Evolutionary conservation across 2,888 invertebrate genomes (phyloP), one percentile per base, ranked within the genome.

Genomic region (Molanna angustata): DNA sequence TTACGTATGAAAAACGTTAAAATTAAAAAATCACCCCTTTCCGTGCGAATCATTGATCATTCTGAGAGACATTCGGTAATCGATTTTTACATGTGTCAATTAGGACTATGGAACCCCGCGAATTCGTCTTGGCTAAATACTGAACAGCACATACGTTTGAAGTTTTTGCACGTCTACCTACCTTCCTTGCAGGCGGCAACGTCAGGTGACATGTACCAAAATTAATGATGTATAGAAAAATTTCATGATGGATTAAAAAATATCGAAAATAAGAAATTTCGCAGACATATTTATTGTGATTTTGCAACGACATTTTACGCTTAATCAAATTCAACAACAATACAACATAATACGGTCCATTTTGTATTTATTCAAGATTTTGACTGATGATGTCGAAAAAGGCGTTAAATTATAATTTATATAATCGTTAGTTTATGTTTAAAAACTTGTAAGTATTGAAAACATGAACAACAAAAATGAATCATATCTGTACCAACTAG

Each of bases 221-320:
- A 51, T 51, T 51, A 45, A 51, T 51, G 51, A 51, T 45, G 18
- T 19, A 33, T 50, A 27, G 18, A 31, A 20, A 16, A 20, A n/a
- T 22, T 47, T 35, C 13, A 40, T 41, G 40, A 40, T 48, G 40
- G 40, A 49, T 49, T 49, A 21, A 20, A 40, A 49, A 42, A 33
- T 31, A 22, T 11, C 4, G 20, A 40, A 14, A 45, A 35, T 4
- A 3, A 9, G 40, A n/a, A n/a, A n/a, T n/a, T n/a, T n/a, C n/a
- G n/a, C n/a, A n/a, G n/a, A n/a, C 33, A 19, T 51, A 16, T 7
- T 27, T 44, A 47, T 53, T 53, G 43, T 43, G 42, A 39, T 53
- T n/a, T 40, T 45, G 20, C 17, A 51, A 55, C 55, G 55, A 51
- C 40, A 51, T 55, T 51, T 37, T 52, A 47, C 51, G 51, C 44